Percentiles rank a stretch among this genome's conserved stretches.
phyloP scores from a whole-genome alignment of 23 tunicate species.

The Trididemnum nubilum region DNA sequence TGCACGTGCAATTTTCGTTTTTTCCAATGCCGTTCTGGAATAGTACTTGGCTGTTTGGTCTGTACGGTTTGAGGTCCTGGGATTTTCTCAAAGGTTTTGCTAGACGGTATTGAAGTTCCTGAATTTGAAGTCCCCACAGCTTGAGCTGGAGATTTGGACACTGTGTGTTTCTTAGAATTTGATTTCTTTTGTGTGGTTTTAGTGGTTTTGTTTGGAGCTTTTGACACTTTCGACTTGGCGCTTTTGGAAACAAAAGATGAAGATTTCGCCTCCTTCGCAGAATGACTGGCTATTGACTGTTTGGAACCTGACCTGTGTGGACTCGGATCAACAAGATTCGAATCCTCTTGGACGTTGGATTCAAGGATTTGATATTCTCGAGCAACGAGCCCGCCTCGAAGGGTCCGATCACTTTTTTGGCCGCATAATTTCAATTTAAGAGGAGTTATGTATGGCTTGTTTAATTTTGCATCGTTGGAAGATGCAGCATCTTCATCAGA shows the following conservation, averaged over 20 bases:
- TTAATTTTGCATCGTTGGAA: not conserved
- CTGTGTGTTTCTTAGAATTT: not conserved
- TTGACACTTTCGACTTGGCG: not conserved
- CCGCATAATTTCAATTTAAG: slow-evolving; percentile 54
- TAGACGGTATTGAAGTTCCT: not conserved
- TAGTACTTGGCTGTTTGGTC: not conserved
- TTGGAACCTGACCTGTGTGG: too few relatives aligned
- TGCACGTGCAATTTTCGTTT: slow-evolving; percentile 73
- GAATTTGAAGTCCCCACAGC: not conserved
- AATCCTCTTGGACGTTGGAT: not conserved
- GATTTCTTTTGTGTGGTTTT: not conserved
- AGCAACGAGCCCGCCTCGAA: slow-evolving; percentile 42
- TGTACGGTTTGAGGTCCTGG: not conserved
- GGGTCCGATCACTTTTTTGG: slow-evolving; percentile 48
- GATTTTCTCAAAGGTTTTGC: too few relatives aligned
- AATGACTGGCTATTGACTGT: not conserved
- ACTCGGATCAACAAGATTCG: not conserved
- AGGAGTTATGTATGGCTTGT: slow-evolving; percentile 18
- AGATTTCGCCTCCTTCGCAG: not conserved
- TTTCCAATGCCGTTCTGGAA: slow-evolving; percentile 82
- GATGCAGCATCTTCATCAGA: not conserved
- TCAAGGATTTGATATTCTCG: slow-evolving; percentile 47
- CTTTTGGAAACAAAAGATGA: not conserved
- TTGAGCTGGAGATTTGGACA: not conserved
- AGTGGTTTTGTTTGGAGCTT: not conserved